Conservation (phyloP, 2,797 vertebrate species). For the Pipistrellus kuhlii region DNA sequence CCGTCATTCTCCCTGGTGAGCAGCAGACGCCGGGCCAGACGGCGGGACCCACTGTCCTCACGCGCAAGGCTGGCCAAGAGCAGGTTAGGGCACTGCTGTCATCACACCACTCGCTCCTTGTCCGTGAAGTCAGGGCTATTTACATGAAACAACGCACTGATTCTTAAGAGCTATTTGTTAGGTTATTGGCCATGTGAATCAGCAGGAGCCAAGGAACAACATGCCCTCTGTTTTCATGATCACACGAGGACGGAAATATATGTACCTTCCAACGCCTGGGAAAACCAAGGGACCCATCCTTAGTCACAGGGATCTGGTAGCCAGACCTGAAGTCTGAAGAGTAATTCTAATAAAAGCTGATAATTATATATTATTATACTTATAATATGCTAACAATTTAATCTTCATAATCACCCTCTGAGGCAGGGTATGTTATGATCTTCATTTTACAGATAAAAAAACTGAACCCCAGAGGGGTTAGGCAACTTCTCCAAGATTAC, state of each 20-base stretch:
- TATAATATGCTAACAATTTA: not conserved
- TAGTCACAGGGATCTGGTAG: not conserved
- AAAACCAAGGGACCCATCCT: not conserved
- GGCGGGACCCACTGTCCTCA: not conserved
- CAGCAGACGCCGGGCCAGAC: fast-evolving
- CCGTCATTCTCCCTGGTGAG: not conserved
- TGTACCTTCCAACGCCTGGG: not conserved
- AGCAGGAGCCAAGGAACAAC: not conserved
- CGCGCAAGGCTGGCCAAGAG: constrained; percentile 59
- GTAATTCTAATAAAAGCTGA: not conserved
- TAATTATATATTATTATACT: not conserved
- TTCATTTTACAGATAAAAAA: not conserved
- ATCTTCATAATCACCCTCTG: not conserved
- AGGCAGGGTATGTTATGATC: not conserved
- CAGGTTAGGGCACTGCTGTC: constrained; percentile 80
- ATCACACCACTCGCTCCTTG: constrained; percentile 53
- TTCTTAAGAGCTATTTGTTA: not conserved
- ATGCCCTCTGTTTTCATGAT: not conserved
- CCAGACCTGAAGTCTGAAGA: not conserved
- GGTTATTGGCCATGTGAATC: not conserved
- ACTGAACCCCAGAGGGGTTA: not conserved
- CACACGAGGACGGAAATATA: not conserved
- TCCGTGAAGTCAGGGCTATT: not conserved
- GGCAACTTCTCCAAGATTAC: not conserved
- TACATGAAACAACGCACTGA: not conserved